These are phyloP conservation scores for Drosophila mimetica DNA, from an alignment of 2,888 invertebrate species.

Conservation along the genomic window DNA sequence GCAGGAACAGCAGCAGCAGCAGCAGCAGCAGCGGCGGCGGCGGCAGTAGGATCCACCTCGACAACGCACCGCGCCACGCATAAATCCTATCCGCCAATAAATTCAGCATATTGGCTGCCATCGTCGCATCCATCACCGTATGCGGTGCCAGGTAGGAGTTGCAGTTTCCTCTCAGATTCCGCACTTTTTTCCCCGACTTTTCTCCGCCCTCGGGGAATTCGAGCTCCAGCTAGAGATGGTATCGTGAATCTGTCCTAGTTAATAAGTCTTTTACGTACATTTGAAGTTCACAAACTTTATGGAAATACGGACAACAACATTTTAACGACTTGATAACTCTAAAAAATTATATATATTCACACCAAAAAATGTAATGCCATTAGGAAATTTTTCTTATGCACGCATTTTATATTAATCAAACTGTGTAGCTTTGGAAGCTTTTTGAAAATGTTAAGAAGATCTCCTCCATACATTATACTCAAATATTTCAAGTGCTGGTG, in stretches of 20 bases:
- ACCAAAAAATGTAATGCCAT: too few species aligned
- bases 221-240: neutral
- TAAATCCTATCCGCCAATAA: constrained; percentile 90
- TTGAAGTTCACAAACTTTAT: too few species aligned
- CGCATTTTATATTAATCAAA: too few species aligned
- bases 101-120: constrained; percentile 93
- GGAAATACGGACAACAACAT: neutral
- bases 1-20: constrained; percentile 33
- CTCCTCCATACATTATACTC: too few species aligned
- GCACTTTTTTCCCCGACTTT: neutral
- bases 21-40: constrained; percentile 19
- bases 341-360: too few species aligned
- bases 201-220: neutral
- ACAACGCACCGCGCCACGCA: constrained; percentile 69
- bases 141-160: constrained; percentile 90
- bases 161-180: constrained; percentile 40
- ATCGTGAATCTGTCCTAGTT: neutral
- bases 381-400: too few species aligned
- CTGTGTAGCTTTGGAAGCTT: too few species aligned
- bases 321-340: neutral
- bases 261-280: neutral
- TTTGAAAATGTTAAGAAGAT: too few species aligned
- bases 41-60: constrained; percentile 20
- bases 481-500: too few species aligned
- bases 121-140: constrained; percentile 92